Evolutionary conservation across 1,140 invertebrate species (phyloP).

Genomic region (Mizuhopecten yessoensis): DNA sequence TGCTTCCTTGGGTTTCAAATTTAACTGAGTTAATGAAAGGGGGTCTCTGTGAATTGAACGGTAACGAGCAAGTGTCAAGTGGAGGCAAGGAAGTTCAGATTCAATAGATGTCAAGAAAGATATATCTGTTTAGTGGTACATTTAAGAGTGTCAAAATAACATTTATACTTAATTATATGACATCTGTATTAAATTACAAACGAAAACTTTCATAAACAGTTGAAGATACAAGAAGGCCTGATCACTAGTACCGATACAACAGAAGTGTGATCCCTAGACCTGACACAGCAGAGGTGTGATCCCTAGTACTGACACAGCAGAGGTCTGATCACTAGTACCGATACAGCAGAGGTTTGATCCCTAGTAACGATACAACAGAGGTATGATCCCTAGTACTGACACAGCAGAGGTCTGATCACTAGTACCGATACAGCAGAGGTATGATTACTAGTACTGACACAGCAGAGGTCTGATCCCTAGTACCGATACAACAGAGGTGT

Average conservation of each 20-base stretch:
- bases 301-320: too few species aligned
- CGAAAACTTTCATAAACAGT: background rate
- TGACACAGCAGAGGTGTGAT: background rate
- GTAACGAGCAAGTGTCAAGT: constrained; percentile 17
- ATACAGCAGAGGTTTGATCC: too few species aligned
- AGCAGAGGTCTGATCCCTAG: too few species aligned
- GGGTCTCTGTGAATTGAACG: background rate
- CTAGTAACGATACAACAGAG: too few species aligned
- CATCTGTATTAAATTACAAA: background rate
- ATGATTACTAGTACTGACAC: too few species aligned
- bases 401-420: too few species aligned
- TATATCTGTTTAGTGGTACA: background rate
- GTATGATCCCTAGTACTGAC: too few species aligned
- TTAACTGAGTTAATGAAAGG: background rate
- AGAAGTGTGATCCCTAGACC: too few species aligned
- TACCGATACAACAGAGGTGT: too few species aligned
- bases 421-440: too few species aligned
- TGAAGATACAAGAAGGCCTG: background rate
- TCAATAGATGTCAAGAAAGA: background rate
- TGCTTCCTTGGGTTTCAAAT: constrained; percentile 1
- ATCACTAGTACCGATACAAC: too few species aligned
- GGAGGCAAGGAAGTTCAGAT: background rate
- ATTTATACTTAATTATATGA: background rate
- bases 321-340: too few species aligned
- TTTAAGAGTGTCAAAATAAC: constrained; percentile 13